Base-by-base conservation (phyloP, 2,113 vertebrate genomes). In the Gallinago paraguaiae region DNA sequence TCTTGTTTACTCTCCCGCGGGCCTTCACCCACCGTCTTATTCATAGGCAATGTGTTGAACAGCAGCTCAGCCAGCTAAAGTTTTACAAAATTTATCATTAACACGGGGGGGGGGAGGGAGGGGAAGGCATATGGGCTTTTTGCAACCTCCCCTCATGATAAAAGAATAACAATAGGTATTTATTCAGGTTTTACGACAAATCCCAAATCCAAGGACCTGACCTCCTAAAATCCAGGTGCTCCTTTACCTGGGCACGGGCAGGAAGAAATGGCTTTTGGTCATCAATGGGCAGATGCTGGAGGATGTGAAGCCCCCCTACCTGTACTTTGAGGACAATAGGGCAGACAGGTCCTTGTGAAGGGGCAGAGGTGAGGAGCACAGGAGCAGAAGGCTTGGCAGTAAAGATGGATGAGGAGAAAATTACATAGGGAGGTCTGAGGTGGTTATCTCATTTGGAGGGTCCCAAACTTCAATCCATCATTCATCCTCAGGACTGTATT, bases 81-180 rank as follows among this genome's bases (percentile, higher is more conserved):
- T 57, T 93, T 90, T 74, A 91, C 78, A 53, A 39, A 82, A 86
- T 71, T 54, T 79, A 84, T 76, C 50, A 90, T 91, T 94, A 91
- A 91, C 67, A 37, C 17, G 7, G 60, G 51, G 8, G 8, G 30
- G 39, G 9, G 39, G 39, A n/a, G 39, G 39, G 39, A 2, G 10
- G 8, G 28, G 33, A 16, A 28, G 17, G 4, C 0, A 0, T 12
- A 17, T 12, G 27, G 20, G 8, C 78, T 79, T 25, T 60, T 56
- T 48, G 11, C 16, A 79, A 17, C 11, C 51, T 85, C 33, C 22
- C 53, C 16, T 30, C 28, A 28, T 6, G 10, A 46, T 43, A 56
- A 51, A 74, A 89, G 24, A 63, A 27, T 2, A 82, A 27, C 57
- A 76, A 20, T 17, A 35, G 11, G 6, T 57, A 35, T 61, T 93